Conservation (phyloP, 1,140 invertebrate species). For the Drusus annulatus region DNA sequence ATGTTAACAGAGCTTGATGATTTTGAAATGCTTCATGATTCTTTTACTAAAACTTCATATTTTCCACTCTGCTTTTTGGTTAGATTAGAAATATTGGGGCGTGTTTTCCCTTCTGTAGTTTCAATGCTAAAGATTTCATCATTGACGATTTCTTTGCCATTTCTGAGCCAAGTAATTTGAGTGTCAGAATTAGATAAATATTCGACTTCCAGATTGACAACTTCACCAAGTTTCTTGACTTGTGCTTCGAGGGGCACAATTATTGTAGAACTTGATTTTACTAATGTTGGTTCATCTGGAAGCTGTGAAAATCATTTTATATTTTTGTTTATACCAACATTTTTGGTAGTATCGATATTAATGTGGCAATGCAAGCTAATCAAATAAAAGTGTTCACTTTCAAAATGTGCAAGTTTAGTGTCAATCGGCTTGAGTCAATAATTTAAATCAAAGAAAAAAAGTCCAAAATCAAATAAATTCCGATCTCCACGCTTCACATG, state of each 20-base stretch:
- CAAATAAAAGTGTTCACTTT: background rate
- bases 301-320: slow-evolving; percentile 44
- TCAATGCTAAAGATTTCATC: slow-evolving; percentile 78
- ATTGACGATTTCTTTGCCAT: slow-evolving; percentile 83
- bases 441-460: slow-evolving; percentile 17
- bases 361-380: too few species aligned
- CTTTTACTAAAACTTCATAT: slow-evolving; percentile 86
- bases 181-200: slow-evolving; percentile 82
- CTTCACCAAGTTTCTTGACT: slow-evolving; percentile 74
- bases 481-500: slow-evolving; percentile 7
- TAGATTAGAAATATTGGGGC: slow-evolving; percentile 78
- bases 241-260: slow-evolving; percentile 78
- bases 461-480: slow-evolving; percentile 6
- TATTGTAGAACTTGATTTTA: slow-evolving; percentile 73
- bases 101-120: slow-evolving; percentile 78
- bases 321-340: background rate
- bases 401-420: background rate
- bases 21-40: slow-evolving; percentile 82
- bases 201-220: slow-evolving; percentile 64
- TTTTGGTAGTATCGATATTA: slow-evolving; percentile 7
- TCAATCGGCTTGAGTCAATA: background rate
- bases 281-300: slow-evolving; percentile 57
- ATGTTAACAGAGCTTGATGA: slow-evolving; percentile 83
- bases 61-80: slow-evolving; percentile 85
- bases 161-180: slow-evolving; percentile 90